Conservation (phyloP, 2,888 invertebrate species). For the Colostygia pectinataria region DNA sequence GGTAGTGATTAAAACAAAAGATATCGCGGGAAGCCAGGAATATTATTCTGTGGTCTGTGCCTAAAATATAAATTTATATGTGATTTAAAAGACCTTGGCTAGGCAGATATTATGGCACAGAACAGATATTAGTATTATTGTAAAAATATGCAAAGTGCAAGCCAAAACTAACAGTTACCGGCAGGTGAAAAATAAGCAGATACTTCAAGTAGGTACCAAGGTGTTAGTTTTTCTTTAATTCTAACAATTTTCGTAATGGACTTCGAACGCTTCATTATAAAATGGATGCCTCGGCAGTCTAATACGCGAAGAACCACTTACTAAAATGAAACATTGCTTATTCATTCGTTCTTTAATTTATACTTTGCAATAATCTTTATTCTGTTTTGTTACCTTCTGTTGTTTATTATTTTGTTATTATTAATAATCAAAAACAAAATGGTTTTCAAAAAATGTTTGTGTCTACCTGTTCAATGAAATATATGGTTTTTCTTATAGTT, state of each 20-base stretch:
- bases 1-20: no score
- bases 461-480: no score
- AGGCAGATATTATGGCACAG: no score
- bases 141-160: no score
- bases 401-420: neutral
- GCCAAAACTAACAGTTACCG: no score
- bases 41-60: no score
- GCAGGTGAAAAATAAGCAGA: neutral
- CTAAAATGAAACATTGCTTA: conserved; percentile 36
- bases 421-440: no score
- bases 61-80: no score
- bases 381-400: neutral
- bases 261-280: conserved; percentile 43
- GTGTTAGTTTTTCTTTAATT: conserved; percentile 9
- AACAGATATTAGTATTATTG: no score
- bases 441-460: no score
- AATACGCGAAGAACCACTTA: conserved; percentile 37
- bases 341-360: conserved; percentile 28
- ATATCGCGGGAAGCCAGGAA: no score
- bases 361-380: neutral
- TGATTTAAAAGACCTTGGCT: no score
- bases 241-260: conserved; percentile 42
- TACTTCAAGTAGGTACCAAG: neutral
- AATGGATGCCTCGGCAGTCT: conserved; percentile 42
- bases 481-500: neutral